These are phyloP conservation scores for Zaprionus obscuricornis DNA, from an alignment of 2,888 invertebrate genomes.

Conservation along the genomic window DNA sequence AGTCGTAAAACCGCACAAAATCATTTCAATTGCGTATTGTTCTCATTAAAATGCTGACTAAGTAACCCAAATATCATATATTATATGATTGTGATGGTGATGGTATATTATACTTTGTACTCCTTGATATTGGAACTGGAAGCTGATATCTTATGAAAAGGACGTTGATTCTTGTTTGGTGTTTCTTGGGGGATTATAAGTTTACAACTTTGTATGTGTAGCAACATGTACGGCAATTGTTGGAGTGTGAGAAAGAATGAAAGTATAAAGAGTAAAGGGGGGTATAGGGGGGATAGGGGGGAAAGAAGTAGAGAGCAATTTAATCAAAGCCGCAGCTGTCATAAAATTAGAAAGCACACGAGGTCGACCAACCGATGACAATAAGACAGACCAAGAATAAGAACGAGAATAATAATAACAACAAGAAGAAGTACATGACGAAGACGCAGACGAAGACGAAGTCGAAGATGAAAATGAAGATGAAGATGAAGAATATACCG, in stretches of 20 bases:
- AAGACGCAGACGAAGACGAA: not conserved
- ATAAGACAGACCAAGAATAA: conserved; percentile 7
- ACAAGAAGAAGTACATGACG: not conserved
- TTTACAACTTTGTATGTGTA: conserved; percentile 18
- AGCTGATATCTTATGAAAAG: too few relatives aligned
- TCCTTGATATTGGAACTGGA: too few relatives aligned
- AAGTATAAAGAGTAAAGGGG: too few relatives aligned
- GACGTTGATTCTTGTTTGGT: too few relatives aligned
- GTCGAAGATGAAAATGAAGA: not conserved
- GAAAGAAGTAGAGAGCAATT: conserved; percentile 18
- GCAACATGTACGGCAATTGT: too few relatives aligned
- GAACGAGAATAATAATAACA: not conserved
- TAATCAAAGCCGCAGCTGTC: conserved; percentile 40
- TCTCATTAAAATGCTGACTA: conserved; percentile 22
- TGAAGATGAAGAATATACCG: too few relatives aligned
- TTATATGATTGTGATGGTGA: not conserved
- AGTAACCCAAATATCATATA: conserved; percentile 5
- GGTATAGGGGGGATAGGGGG: too few relatives aligned
- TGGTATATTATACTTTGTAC: too few relatives aligned
- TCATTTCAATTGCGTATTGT: conserved; percentile 21
- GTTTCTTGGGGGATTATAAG: too few relatives aligned
- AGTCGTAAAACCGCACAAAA: conserved; percentile 34
- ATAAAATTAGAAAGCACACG: conserved; percentile 39
- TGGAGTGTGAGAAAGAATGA: too few relatives aligned
- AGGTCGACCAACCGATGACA: conserved; percentile 27